Conservation (phyloP, 2,113 vertebrate species). For the Hyla sarda region DNA sequence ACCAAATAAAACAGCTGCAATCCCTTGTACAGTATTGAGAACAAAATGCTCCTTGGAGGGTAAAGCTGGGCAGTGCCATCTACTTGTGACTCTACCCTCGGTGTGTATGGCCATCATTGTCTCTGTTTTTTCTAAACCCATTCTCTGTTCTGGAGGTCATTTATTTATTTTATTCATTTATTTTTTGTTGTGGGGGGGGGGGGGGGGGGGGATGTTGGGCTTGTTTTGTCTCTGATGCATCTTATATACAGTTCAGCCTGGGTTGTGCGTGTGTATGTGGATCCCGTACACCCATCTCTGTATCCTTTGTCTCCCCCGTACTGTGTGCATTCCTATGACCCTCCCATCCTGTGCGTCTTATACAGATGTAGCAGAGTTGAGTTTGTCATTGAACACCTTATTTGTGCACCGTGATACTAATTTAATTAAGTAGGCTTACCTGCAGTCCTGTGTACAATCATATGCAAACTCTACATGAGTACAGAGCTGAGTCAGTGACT, state of each 20-base stretch:
- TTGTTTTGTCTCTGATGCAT: not conserved
- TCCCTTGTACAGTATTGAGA: not conserved
- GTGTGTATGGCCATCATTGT: not conserved
- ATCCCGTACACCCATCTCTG: conserved; percentile 1
- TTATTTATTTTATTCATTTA: too few relatives aligned
- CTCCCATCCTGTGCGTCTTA: conserved; percentile 30
- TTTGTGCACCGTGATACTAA: too few relatives aligned
- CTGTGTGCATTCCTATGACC: conserved; percentile 15
- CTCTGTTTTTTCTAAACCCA: not conserved
- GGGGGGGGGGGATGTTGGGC: too few relatives aligned
- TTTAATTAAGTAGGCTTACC: too few relatives aligned
- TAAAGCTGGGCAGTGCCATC: conserved; percentile 1
- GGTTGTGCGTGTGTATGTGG: not conserved
- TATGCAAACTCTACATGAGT: not conserved
- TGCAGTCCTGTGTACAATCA: too few relatives aligned
- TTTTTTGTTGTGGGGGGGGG: too few relatives aligned
- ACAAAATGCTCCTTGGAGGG: not conserved
- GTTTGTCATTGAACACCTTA: not conserved
- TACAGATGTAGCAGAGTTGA: not conserved
- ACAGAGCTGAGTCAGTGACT: not conserved
- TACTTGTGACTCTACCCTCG: not conserved
- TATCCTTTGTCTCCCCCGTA: conserved; percentile 10
- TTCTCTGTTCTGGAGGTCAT: not conserved
- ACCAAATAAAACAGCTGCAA: conserved; percentile 69
- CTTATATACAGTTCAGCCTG: not conserved